phyloP scores from a whole-genome alignment of 2,797 vertebrate species.

The Pagetopsis macropterus region DNA sequence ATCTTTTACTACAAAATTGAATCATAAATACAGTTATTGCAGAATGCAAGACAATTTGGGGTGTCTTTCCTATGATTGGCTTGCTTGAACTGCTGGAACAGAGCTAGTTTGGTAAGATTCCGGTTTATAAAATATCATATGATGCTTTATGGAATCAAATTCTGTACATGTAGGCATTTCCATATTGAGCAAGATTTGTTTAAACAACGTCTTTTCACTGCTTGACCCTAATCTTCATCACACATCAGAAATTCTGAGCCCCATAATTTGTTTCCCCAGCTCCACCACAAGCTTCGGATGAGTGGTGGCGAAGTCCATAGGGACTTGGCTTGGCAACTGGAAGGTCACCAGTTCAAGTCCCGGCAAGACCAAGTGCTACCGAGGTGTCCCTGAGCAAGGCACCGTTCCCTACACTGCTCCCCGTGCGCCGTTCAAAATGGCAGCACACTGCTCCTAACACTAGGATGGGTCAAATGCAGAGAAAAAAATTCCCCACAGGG shows the following conservation, averaged over 20 bases:
- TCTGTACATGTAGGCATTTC: neutral
- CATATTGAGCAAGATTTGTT: neutral
- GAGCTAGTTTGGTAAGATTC: neutral
- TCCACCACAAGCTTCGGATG: neutral
- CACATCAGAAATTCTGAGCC: neutral
- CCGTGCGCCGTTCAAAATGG: no score
- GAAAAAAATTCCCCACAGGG: no score
- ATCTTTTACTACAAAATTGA: neutral
- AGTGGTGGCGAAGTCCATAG: no score
- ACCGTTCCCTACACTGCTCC: no score
- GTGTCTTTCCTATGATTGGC: neutral
- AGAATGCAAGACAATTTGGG: neutral
- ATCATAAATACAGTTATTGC: neutral
- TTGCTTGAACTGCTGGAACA: neutral
- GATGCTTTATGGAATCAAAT: neutral
- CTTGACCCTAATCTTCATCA: neutral
- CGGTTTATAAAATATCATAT: neutral
- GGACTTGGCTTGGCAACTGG: no score
- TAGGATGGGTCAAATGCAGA: no score
- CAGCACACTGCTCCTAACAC: no score
- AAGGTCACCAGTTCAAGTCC: no score
- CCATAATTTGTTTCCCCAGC: neutral
- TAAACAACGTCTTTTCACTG: neutral
- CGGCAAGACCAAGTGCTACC: no score
- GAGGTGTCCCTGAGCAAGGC: no score